phyloP scores from a whole-genome alignment of 1,140 invertebrate genomes.

The Drosophila cardini region DNA sequence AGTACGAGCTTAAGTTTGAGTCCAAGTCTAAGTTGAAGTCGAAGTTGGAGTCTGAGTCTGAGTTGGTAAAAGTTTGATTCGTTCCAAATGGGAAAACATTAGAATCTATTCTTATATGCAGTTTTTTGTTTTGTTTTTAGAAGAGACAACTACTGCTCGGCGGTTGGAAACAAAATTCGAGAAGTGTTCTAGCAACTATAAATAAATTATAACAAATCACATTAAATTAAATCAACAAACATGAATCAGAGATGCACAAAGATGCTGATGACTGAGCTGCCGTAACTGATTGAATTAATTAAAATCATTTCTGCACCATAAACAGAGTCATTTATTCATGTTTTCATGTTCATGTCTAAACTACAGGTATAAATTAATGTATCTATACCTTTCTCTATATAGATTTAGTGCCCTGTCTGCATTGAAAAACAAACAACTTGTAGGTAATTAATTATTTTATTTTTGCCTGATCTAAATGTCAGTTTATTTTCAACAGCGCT shows the following conservation, averaged over 20 bases:
- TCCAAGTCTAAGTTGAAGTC: constrained; percentile 13
- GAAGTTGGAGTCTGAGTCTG: background rate
- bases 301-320: constrained; percentile 80
- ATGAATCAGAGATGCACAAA: constrained; percentile 55
- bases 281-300: constrained; percentile 81
- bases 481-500: constrained; percentile 53
- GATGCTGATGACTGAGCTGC: constrained; percentile 64
- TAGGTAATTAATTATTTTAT: constrained; percentile 75
- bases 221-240: constrained; percentile 18
- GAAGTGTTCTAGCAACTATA: constrained; percentile 47
- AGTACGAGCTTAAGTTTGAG: constrained; percentile 12
- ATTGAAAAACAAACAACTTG: constrained; percentile 50
- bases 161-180: constrained; percentile 43
- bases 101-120: constrained; percentile 51
- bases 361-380: constrained; percentile 26
- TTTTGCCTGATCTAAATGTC: constrained; percentile 57
- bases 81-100: constrained; percentile 21
- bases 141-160: constrained; percentile 20
- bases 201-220: constrained; percentile 26
- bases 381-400: constrained; percentile 31
- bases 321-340: constrained; percentile 75
- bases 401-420: constrained; percentile 28
- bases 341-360: constrained; percentile 66
- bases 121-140: constrained; percentile 51
- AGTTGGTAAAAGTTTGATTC: constrained; percentile 64